Base-by-base conservation (phyloP, 2,113 vertebrate species). In the Mastomys coucha region DNA sequence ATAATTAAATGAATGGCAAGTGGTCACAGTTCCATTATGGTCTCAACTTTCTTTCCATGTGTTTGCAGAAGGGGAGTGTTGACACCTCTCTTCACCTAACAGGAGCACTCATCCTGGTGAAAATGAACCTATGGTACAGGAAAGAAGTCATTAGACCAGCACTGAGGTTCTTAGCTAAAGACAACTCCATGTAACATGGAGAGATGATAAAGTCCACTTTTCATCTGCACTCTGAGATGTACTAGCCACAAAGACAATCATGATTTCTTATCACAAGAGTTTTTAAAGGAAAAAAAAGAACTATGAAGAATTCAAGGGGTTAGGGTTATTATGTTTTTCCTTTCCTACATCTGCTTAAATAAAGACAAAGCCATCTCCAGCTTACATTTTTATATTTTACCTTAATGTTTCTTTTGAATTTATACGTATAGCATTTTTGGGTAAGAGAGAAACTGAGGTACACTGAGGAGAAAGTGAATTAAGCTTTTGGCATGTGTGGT, bases 371-470 rank as follows among this genome's bases (percentile, higher is more conserved):
- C 63, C 20, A 91, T 42, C 20, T 58, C 2, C 28, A 69, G 31
- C 24, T 88, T 58, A 65, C 24, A 90, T 82, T 81, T 94, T 96
- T 12, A 42, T 76, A 89, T 86, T 75, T 94, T 56, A 70, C 28
- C 56, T 85, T 56, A 81, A 89, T 70, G n/a, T 89, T 19, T 78
- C 51, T n/a, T 80, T 84, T 91, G 33, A 87, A 53, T 65, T 93
- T 56, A 75, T 42, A 42, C 17, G 12, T 39, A 33, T 0, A 67
- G 13, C 51, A 76, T 92, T 70, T 60, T 28, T 36, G 63, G 11
- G 33, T 45, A 91, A 91, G 51, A 82, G 14, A 45, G 63, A 63
- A 45, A 42, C 81, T 45, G n/a, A 28, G 56, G 81, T 17, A 28
- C 22, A 60, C 56, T 93, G 31, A 92, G 88, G 42, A 95, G n/a